phyloP scores from a whole-genome alignment of 35 echinoderm and acorn worm species.

The Ophiothrix spiculata region DNA sequence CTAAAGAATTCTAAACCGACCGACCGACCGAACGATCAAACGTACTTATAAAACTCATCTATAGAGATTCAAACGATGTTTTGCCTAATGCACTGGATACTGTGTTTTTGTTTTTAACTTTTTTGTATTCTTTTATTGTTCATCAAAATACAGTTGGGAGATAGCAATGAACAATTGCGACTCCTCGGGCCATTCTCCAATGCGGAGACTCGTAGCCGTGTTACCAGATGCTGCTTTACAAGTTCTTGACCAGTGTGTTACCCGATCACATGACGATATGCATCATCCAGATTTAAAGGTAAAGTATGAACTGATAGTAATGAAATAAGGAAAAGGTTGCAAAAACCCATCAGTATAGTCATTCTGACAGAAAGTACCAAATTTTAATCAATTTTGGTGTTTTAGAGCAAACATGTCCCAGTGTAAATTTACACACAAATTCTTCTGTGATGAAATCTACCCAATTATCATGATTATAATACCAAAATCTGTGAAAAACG shows the following conservation, averaged over 20 bases:
- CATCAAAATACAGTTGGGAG: constrained; percentile 55
- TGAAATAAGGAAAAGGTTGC: too few species aligned
- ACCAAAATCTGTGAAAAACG: too few species aligned
- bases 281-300: constrained; percentile 39
- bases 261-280: constrained; percentile 8
- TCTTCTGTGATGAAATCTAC: too few species aligned
- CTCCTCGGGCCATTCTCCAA: neutral
- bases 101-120: neutral
- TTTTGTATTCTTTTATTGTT: neutral
- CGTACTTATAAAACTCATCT: neutral
- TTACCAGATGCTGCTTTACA: constrained; percentile 49
- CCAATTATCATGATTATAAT: too few species aligned
- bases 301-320: too few species aligned
- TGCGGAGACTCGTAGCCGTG: constrained; percentile 46
- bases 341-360: too few species aligned
- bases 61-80: neutral
- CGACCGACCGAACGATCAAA: neutral
- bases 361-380: too few species aligned
- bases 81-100: neutral
- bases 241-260: constrained; percentile 44
- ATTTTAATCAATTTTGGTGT: too few species aligned
- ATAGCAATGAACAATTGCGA: constrained; percentile 22
- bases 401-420: too few species aligned
- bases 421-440: too few species aligned
- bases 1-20: neutral